Evolutionary conservation across 2,113 vertebrate genomes (phyloP).

Genomic region (Dipodomys spectabilis): DNA sequence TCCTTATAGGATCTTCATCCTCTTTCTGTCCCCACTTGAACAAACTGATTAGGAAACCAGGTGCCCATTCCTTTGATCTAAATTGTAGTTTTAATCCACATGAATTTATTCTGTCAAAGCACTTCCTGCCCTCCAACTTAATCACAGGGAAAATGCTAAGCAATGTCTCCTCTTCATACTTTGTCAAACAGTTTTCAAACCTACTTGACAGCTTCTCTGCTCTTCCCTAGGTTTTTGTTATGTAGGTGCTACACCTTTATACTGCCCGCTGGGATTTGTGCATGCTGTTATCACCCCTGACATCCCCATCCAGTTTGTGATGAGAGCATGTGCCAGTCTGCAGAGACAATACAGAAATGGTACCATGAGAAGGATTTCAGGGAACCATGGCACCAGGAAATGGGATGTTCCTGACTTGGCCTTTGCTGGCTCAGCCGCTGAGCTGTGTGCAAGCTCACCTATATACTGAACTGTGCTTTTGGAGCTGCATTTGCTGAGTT

Average conservation of each 20-base stretch:
- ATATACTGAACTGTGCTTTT: neutral
- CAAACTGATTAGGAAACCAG: neutral
- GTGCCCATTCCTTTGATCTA: too few relatives aligned
- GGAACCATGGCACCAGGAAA: too few relatives aligned
- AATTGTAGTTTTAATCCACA: too few relatives aligned
- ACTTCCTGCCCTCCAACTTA: too few relatives aligned
- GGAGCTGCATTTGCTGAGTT: neutral
- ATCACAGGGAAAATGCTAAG: neutral
- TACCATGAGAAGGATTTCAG: neutral
- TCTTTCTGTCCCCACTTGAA: neutral
- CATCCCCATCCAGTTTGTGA: too few relatives aligned
- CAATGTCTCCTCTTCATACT: neutral
- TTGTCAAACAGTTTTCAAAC: neutral
- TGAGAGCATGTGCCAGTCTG: neutral
- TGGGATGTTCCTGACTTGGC: neutral
- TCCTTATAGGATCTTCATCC: neutral
- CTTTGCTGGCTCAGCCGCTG: neutral
- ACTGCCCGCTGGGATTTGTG: neutral
- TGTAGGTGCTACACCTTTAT: neutral
- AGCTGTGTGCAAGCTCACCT: too few relatives aligned
- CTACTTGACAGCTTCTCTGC: neutral
- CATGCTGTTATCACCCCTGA: neutral
- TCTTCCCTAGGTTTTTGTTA: neutral
- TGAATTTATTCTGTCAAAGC: too few relatives aligned
- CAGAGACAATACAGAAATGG: neutral